Evolutionary conservation across 1,140 invertebrate species (phyloP).

Genomic region (roundworm (Caenorhabditis elegans)): DNA sequence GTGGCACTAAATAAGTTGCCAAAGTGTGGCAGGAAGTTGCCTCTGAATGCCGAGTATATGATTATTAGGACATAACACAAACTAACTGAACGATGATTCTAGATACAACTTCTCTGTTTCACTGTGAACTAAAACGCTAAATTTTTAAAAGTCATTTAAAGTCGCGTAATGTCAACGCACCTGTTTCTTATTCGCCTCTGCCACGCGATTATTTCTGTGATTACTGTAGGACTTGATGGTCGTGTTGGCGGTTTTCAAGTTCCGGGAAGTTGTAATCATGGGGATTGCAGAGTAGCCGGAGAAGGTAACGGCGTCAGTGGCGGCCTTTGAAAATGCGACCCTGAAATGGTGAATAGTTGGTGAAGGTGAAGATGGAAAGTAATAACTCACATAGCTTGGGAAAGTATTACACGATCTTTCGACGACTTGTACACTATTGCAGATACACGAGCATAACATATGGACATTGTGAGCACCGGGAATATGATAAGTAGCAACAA

Average conservation of each 20-base stretch:
- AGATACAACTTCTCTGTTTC: too few species aligned
- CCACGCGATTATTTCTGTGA: conserved; percentile 40
- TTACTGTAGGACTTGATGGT: conserved; percentile 36
- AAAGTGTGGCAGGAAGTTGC: too few species aligned
- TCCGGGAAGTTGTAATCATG: conserved; percentile 34
- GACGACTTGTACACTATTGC: conserved; percentile 52
- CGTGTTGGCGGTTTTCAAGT: conserved; percentile 39
- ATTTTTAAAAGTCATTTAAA: too few species aligned
- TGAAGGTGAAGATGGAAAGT: not conserved
- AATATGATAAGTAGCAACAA: conserved; percentile 48
- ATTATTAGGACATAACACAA: too few species aligned
- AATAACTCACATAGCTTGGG: conserved; percentile 47
- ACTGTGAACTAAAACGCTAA: too few species aligned
- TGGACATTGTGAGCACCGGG: conserved; percentile 51
- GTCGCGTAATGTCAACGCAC: not conserved
- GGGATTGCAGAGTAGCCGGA: conserved; percentile 48
- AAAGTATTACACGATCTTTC: conserved; percentile 46
- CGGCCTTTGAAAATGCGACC: conserved; percentile 50
- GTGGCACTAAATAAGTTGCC: too few species aligned
- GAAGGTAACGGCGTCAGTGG: conserved; percentile 51
- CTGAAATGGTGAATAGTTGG: conserved; percentile 27
- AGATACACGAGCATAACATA: conserved; percentile 49
- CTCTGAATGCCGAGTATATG: too few species aligned
- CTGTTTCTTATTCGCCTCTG: conserved; percentile 52
- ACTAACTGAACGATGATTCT: too few species aligned